phyloP scores from a whole-genome alignment of 2,113 vertebrate species.

The Engraulis encrasicolus region DNA sequence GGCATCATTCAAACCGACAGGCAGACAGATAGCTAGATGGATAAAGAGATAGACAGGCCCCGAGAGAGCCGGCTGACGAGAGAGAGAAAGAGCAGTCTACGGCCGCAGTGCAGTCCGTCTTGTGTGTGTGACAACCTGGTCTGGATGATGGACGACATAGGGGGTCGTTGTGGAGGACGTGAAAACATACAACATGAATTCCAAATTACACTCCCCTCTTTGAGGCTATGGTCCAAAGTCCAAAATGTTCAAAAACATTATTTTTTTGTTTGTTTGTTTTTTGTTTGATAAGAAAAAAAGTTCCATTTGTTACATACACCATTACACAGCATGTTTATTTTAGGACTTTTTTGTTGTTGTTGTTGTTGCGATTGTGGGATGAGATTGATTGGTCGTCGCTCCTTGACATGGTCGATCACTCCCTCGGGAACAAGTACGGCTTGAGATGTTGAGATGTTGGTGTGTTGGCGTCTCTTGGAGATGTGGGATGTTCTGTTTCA shows the following conservation, averaged over 20 bases:
- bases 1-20: not conserved
- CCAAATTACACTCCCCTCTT: constrained; percentile 34
- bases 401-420: constrained; percentile 7
- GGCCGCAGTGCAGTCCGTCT: not conserved
- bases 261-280: constrained; percentile 35
- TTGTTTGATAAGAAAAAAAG: constrained; percentile 57
- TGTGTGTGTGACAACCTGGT: not conserved
- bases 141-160: not conserved
- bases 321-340: constrained; percentile 35
- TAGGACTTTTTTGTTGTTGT: constrained; percentile 34
- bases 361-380: not conserved
- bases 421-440: not conserved
- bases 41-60: no score
- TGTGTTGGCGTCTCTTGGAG: constrained; percentile 74
- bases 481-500: constrained; percentile 20
- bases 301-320: constrained; percentile 45
- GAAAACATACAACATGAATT: not conserved
- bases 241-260: constrained; percentile 38
- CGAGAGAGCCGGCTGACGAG: not conserved
- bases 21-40: no score
- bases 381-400: constrained; percentile 3
- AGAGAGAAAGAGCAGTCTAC: not conserved
- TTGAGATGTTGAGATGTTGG: constrained; percentile 24
- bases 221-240: constrained; percentile 71
- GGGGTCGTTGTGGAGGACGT: not conserved